Percentiles rank a stretch among this genome's conserved stretches.
Conservation (phyloP, 2,888 invertebrate species). For the Andrena bucephala region DNA sequence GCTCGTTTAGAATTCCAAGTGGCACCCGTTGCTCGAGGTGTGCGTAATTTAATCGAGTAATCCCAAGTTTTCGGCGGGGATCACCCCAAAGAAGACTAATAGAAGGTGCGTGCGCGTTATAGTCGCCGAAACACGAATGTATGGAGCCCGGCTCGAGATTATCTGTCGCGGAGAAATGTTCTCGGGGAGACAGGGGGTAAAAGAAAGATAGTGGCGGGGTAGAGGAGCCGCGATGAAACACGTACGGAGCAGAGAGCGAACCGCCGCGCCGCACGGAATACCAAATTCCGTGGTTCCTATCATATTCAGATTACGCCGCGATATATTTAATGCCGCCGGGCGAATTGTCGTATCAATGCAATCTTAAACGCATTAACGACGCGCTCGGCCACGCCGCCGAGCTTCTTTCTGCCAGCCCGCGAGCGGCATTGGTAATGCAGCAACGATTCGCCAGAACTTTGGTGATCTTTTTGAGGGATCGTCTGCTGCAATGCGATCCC, state of each 20-base stretch:
- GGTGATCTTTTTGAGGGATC: background rate
- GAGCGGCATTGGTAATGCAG: background rate
- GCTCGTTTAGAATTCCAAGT: background rate
- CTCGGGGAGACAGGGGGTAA: background rate
- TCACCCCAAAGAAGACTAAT: background rate
- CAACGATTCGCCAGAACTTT: background rate
- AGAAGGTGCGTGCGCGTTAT: background rate
- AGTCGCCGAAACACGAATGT: constrained; percentile 10
- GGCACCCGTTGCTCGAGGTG: background rate
- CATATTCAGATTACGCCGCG: constrained; percentile 47
- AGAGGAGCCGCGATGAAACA: constrained; percentile 20
- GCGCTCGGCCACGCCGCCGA: background rate
- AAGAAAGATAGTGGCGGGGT: background rate
- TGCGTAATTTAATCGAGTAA: constrained; percentile 4
- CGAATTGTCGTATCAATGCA: constrained; percentile 33
- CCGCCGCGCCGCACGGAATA: constrained; percentile 36
- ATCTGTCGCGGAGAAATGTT: constrained; percentile 18
- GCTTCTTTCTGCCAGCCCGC: constrained; percentile 2
- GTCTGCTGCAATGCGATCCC: background rate
- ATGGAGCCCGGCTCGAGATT: constrained; percentile 19
- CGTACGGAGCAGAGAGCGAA: constrained; percentile 38
- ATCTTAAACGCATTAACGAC: constrained; percentile 30
- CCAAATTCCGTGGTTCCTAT: constrained; percentile 40
- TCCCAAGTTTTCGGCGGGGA: constrained; percentile 18
- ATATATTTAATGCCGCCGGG: constrained; percentile 40